Base-by-base conservation (phyloP, 2,797 vertebrate species). In the Eremophila alpestris region DNA sequence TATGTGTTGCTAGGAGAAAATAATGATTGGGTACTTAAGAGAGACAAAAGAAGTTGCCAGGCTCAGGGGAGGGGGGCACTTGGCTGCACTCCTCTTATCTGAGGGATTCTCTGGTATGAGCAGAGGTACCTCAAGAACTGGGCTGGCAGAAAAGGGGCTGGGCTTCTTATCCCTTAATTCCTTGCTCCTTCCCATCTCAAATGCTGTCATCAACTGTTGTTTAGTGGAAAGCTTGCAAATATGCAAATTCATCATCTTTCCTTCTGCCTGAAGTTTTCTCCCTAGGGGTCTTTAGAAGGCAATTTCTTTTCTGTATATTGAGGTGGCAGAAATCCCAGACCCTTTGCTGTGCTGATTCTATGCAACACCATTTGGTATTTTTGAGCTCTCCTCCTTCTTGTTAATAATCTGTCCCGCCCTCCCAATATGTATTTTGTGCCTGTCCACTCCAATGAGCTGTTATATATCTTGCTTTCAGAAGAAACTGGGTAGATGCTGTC, bases 191-290 rank as follows among this genome's bases (percentile, higher is more conserved):
- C 41, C 32, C 41, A 13, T 76, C n/a, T 79, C 40, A 80, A 54
- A 80, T 36, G 46, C 69, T 83, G 75, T 77, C 71, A 85, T 92
- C 89, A 62, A 8, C 79, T 93, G 65, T 74, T 83, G 27, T 93
- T 90, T 54, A 78, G 75, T 88, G 58, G 78, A 88, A 91, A 88
- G 78, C 89, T 74, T 68, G 68, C 16, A 69, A 93, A 84, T 86
- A 71, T 26, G 51, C 71, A 86, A 94, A 79, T 67, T 94, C 71
- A 77, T 93, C 40, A 56, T 79, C 52, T 69, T 82, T 34, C 59
- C 58, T 93, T 83, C 77, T 68, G 54, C 34, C 40, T 85, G 41
- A 86, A 83, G 60, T 63, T 80, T 95, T 82, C 58, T 85, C 74
- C 65, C 56, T 40, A 27, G 84, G 78, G 69, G 83, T 81, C 58